Conservation (phyloP, 2,888 invertebrate genomes). For the Tiliacea citrago region DNA sequence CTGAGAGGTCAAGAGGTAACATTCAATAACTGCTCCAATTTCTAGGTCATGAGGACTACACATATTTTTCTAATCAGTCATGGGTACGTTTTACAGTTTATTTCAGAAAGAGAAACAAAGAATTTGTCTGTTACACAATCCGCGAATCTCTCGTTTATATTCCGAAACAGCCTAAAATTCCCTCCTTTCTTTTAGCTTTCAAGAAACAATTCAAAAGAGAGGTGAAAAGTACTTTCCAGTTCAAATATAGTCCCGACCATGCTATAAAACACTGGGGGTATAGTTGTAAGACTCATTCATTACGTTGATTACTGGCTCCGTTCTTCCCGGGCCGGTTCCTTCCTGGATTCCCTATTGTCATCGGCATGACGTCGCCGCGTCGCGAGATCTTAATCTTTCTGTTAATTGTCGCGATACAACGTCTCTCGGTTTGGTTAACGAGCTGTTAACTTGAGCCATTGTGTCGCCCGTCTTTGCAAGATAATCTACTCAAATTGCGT, state of each 20-base stretch:
- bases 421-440: conserved; percentile 79
- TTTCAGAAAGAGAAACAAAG: conserved; percentile 8
- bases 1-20: background rate
- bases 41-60: background rate
- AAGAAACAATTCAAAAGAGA: conserved; percentile 48
- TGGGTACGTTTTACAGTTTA: background rate
- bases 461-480: conserved; percentile 67
- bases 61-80: conserved; percentile 10
- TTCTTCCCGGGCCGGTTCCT: conserved; percentile 54
- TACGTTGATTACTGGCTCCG: conserved; percentile 68
- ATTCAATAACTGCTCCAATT: conserved; percentile 29
- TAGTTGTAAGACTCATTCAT: conserved; percentile 67
- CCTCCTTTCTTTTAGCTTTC: conserved; percentile 24
- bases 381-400: conserved; percentile 81
- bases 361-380: conserved; percentile 70
- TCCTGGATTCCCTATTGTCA: conserved; percentile 72
- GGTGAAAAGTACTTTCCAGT: conserved; percentile 55
- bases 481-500: conserved; percentile 62
- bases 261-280: conserved; percentile 59
- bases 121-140: background rate
- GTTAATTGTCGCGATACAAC: conserved; percentile 82
- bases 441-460: conserved; percentile 84
- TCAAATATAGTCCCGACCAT: conserved; percentile 57
- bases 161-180: conserved; percentile 25
- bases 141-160: conserved; percentile 21